Conservation (phyloP, 2,888 invertebrate species). For the Allolobophora icterica region DNA sequence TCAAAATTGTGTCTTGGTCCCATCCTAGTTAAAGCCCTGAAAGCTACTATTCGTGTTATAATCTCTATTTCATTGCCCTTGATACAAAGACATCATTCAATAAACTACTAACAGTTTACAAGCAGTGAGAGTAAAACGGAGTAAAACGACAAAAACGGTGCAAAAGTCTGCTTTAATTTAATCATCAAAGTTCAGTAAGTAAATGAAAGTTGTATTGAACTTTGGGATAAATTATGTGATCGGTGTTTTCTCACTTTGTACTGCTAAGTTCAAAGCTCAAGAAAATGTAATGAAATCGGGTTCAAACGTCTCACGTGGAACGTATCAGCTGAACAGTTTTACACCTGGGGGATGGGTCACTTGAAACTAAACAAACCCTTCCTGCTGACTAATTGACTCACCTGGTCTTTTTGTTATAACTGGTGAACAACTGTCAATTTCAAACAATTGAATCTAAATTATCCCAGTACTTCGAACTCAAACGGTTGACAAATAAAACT, state of each 20-base stretch:
- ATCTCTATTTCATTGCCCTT: neutral
- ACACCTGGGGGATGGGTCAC: neutral
- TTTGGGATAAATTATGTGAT: neutral
- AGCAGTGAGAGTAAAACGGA: no score
- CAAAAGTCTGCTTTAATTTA: neutral
- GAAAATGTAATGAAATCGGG: neutral
- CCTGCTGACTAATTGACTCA: neutral
- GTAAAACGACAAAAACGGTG: neutral
- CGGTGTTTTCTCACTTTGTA: neutral
- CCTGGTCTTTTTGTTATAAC: neutral
- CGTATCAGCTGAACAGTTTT: no score
- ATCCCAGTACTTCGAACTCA: neutral
- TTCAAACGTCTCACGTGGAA: neutral
- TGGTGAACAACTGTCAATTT: neutral
- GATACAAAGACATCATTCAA: neutral
- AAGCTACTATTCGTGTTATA: no score
- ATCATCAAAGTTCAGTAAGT: constrained; percentile 2
- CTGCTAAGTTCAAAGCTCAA: neutral
- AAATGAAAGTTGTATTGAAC: neutral
- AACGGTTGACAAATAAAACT: neutral
- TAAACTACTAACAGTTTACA: neutral
- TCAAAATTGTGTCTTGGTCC: no score
- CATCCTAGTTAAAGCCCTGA: no score
- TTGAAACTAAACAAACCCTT: neutral
- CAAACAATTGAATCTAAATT: neutral